These are phyloP conservation scores for Seira musarum DNA, from an alignment of 2,888 invertebrate species.

Conservation along the genomic window DNA sequence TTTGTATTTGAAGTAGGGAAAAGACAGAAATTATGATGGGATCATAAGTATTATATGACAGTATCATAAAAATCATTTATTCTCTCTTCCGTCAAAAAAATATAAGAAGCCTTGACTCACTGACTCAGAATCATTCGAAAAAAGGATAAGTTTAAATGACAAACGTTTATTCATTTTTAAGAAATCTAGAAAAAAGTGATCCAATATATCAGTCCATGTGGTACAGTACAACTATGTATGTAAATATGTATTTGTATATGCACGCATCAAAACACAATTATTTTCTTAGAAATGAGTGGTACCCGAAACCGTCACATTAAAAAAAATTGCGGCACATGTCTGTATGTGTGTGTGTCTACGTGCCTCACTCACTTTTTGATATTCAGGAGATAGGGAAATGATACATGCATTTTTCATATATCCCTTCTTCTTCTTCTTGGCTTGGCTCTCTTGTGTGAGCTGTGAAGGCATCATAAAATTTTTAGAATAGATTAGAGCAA, in stretches of 20 bases:
- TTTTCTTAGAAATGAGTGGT: slow-evolving; percentile 5
- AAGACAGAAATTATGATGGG: slow-evolving; percentile 1
- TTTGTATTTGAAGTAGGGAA: neutral
- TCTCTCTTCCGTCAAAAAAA: slow-evolving; percentile 33
- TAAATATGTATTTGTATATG: too few species aligned
- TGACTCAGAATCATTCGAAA: slow-evolving; percentile 36
- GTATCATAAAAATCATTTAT: slow-evolving; percentile 38
- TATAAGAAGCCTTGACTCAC: slow-evolving; percentile 50
- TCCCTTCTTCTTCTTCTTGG: neutral
- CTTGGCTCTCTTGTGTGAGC: too few species aligned
- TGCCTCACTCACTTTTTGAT: neutral
- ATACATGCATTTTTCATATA: neutral
- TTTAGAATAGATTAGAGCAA: neutral
- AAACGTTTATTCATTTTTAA: neutral
- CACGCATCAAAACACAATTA: slow-evolving; percentile 5
- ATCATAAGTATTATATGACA: slow-evolving; percentile 30
- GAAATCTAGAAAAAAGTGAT: neutral
- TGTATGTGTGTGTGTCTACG: neutral
- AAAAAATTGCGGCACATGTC: neutral
- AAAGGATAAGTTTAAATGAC: neutral
- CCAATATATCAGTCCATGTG: too few species aligned
- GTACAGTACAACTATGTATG: too few species aligned
- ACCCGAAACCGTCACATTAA: neutral
- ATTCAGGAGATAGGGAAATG: neutral
- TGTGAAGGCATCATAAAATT: too few species aligned